phyloP scores from a whole-genome alignment of 2,888 invertebrate species.

The Gisinianus flammeolus region DNA sequence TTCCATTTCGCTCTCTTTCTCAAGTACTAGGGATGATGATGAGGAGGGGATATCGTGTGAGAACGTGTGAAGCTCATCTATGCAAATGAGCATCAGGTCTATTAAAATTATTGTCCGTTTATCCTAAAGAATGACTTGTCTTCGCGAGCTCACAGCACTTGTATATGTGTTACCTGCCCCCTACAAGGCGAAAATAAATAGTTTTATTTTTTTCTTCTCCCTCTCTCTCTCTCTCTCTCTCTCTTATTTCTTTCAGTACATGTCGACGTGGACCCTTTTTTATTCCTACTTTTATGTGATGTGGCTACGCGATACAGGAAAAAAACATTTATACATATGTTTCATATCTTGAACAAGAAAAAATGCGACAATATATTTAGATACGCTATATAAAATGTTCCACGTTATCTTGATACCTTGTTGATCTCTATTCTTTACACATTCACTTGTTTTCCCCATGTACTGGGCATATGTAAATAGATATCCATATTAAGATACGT shows the following conservation, averaged over 20 bases:
- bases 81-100: constrained; percentile 48
- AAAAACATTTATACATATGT: no score
- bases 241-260: not conserved
- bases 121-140: constrained; percentile 47
- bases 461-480: constrained; percentile 1
- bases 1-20: constrained; percentile 22
- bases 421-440: constrained; percentile 19
- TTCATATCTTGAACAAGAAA: constrained; percentile 10
- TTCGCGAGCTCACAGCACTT: constrained; percentile 43
- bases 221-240: not conserved
- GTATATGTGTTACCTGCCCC: constrained; percentile 45
- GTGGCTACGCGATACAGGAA: no score
- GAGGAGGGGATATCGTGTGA: constrained; percentile 5
- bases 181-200: constrained; percentile 51
- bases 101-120: constrained; percentile 44
- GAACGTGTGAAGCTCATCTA: constrained; percentile 46
- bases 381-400: not conserved
- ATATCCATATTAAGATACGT: no score
- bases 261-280: constrained; percentile 1
- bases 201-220: constrained; percentile 42
- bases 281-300: constrained; percentile 5
- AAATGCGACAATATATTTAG: not conserved
- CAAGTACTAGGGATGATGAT: not conserved
- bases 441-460: no score
- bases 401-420: not conserved